Conservation (phyloP, 1,140 invertebrate genomes). For the Cyrtorhinus lividipennis region DNA sequence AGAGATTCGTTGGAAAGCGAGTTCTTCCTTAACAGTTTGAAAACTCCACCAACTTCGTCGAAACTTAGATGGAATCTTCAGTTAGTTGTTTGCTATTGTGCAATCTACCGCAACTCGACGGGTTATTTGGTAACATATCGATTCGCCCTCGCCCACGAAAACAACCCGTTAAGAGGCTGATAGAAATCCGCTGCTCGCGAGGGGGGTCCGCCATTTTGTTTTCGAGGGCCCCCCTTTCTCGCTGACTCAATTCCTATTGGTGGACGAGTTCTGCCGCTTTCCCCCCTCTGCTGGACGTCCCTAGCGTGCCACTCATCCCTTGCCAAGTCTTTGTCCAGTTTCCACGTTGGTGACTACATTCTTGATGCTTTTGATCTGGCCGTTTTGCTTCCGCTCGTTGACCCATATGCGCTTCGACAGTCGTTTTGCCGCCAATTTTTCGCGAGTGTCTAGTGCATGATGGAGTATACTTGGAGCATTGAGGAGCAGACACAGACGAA, state of each 20-base stretch:
- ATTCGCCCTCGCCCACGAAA: slow-evolving; percentile 2
- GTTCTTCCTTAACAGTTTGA: no score
- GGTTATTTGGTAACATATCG: slow-evolving; percentile 8
- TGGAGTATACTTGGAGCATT: slow-evolving; percentile 21
- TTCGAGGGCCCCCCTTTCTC: neutral
- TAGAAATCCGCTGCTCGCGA: neutral
- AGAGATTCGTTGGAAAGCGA: no score
- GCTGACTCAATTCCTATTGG: neutral
- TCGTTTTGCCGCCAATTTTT: neutral
- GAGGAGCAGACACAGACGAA: slow-evolving; percentile 19
- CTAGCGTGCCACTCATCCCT: neutral
- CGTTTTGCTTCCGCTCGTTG: neutral
- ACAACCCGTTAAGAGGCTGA: neutral
- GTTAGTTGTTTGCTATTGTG: neutral
- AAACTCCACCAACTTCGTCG: neutral
- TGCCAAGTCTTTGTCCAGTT: neutral
- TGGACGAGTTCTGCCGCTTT: neutral
- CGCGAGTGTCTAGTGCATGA: slow-evolving; percentile 1
- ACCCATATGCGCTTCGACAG: neutral
- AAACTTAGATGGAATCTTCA: slow-evolving; percentile 5
- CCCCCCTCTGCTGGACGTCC: neutral
- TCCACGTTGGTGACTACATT: neutral
- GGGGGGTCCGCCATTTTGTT: slow-evolving; percentile 7
- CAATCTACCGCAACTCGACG: neutral
- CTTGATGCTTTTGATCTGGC: neutral